Evolutionary conservation across 1,140 invertebrate genomes (phyloP).

Genomic region (Drosophila biarmipes): DNA sequence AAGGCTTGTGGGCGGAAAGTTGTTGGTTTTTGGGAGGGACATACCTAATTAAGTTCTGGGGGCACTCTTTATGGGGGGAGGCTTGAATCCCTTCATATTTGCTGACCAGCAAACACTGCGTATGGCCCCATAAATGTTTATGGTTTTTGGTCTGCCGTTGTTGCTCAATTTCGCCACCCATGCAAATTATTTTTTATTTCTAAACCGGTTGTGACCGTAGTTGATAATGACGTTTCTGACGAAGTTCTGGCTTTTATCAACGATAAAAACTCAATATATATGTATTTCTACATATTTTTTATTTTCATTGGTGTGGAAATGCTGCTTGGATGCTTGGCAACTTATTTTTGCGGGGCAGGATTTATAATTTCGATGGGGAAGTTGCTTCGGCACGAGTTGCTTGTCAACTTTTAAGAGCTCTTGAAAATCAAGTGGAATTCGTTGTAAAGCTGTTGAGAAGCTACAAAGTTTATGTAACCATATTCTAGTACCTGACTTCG

Average conservation of each 20-base stretch:
- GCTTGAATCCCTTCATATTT: neutral
- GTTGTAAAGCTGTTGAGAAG: neutral
- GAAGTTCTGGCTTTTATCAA: slow-evolving; percentile 31
- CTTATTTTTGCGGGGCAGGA: slow-evolving; percentile 8
- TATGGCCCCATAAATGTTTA: slow-evolving; percentile 45
- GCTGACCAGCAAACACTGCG: slow-evolving; percentile 32
- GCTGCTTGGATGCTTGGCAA: slow-evolving; percentile 7
- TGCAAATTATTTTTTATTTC: slow-evolving; percentile 46
- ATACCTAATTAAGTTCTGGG: slow-evolving; percentile 30
- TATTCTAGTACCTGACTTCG: neutral
- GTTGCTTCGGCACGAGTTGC: slow-evolving; percentile 6
- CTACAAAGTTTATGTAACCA: slow-evolving; percentile 6
- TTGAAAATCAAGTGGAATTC: slow-evolving; percentile 15
- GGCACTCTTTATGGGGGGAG: neutral
- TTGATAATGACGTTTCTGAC: slow-evolving; percentile 4
- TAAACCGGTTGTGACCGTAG: slow-evolving; percentile 30
- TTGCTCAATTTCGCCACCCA: slow-evolving; percentile 36
- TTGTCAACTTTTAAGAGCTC: slow-evolving; percentile 8
- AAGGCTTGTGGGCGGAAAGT: slow-evolving; percentile 21
- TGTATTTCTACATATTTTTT: slow-evolving; percentile 21
- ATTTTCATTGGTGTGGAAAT: slow-evolving; percentile 13
- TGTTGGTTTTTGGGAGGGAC: slow-evolving; percentile 3
- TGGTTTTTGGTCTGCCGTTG: slow-evolving; percentile 17
- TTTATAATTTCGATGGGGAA: slow-evolving; percentile 18
- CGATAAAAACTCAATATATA: neutral